phyloP scores from a whole-genome alignment of 2,797 vertebrate species.

The Hydrocynus forskahlii region DNA sequence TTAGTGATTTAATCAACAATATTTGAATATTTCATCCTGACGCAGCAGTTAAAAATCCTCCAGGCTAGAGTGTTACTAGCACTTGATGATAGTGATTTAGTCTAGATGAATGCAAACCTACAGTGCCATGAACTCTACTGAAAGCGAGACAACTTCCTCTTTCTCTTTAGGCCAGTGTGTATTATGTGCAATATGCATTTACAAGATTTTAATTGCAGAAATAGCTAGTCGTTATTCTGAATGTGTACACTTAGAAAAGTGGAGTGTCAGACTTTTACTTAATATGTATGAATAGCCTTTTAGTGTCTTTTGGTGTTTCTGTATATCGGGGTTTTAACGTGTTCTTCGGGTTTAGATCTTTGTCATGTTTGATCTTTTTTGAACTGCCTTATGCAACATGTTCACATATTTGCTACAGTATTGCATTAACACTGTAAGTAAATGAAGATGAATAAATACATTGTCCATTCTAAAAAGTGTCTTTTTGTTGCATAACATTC shows the following conservation, averaged over 20 bases:
- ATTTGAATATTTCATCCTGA: not conserved
- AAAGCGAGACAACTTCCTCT: not conserved
- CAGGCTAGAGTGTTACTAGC: not conserved
- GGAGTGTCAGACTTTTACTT: not conserved
- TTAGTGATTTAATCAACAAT: not conserved
- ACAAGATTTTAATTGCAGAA: not conserved
- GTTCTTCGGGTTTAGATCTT: not conserved
- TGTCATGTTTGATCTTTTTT: not conserved
- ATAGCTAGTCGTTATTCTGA: not conserved
- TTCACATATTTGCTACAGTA: not conserved
- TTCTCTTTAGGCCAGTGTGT: not conserved
- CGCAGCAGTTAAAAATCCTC: not conserved
- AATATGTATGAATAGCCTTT: not conserved
- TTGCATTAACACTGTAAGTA: not conserved
- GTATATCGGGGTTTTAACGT: no score
- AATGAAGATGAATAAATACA: not conserved
- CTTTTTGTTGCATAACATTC: not conserved
- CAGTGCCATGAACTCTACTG: not conserved
- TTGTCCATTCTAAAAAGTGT: not conserved
- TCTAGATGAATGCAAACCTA: not conserved
- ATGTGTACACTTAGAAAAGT: not conserved
- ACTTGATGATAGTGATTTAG: not conserved
- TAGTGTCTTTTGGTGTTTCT: not conserved
- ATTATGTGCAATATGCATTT: not conserved
- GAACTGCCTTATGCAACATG: not conserved